These are phyloP conservation scores for Clarias gariepinus DNA, from an alignment of 2,113 vertebrate genomes.

Conservation along the genomic window DNA sequence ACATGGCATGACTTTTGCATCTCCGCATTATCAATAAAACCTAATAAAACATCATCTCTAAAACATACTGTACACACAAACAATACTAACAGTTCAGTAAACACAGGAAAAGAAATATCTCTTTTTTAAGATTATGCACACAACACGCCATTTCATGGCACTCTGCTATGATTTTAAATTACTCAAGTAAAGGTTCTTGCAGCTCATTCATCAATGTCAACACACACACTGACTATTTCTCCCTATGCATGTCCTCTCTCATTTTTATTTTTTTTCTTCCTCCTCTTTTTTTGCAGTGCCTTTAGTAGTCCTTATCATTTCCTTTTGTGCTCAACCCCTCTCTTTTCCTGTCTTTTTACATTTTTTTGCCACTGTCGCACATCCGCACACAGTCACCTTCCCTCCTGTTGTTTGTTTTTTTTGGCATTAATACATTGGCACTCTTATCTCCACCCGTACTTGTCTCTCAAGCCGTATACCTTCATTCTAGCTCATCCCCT, in stretches of 20 bases:
- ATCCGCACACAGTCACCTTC: not conserved
- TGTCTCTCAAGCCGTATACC: not conserved
- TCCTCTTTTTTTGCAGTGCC: not conserved
- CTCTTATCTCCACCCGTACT: not conserved
- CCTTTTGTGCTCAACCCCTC: not conserved
- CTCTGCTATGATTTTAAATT: not conserved
- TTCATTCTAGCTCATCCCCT: not conserved
- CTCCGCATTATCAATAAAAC: not conserved
- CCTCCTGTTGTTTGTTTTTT: too few relatives aligned
- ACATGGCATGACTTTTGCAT: not conserved
- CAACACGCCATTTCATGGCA: not conserved
- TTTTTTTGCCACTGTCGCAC: not conserved
- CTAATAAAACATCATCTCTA: too few relatives aligned
- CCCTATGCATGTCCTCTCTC: not conserved
- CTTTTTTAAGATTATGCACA: not conserved
- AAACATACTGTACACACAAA: not conserved
- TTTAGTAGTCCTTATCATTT: not conserved
- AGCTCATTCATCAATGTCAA: constrained; percentile 7
- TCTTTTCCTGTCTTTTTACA: not conserved
- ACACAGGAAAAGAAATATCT: not conserved
- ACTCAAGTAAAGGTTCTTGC: not conserved
- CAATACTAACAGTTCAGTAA: not conserved
- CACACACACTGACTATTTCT: not conserved
- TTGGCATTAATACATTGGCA: not conserved
- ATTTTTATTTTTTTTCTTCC: not conserved